Conservation (phyloP, 2,797 vertebrate genomes). For the Champsocephalus esox region DNA sequence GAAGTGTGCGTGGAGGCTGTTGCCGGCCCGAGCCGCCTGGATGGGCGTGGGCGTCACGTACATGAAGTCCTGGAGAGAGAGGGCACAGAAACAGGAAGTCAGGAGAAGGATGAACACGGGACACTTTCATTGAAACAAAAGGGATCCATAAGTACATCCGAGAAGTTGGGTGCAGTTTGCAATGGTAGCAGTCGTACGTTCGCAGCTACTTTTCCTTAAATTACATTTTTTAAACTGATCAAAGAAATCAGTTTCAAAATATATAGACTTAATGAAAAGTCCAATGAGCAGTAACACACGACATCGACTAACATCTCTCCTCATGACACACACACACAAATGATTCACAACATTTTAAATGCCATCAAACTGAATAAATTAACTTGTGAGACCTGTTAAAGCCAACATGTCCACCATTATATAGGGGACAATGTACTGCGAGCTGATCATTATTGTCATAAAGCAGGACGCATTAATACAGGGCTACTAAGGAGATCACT, state of each 20-base stretch:
- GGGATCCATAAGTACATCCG: background rate
- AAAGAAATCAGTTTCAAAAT: too few species aligned
- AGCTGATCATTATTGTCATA: too few species aligned
- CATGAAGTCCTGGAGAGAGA: constrained; percentile 87
- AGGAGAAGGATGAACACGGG: background rate
- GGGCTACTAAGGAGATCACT: too few species aligned
- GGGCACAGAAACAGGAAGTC: constrained; percentile 1
- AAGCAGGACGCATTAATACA: too few species aligned
- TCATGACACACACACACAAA: constrained; percentile 5
- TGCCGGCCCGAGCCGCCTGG: constrained; percentile 87
- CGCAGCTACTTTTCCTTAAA: too few species aligned
- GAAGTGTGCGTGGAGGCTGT: constrained; percentile 83
- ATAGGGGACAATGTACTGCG: too few species aligned
- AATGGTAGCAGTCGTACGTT: too few species aligned
- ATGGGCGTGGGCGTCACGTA: constrained; percentile 90
- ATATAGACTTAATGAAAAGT: too few species aligned
- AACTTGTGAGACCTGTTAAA: background rate
- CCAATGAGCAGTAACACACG: background rate
- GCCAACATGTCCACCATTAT: background rate
- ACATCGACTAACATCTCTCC: background rate
- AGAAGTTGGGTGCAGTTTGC: background rate
- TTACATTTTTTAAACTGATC: too few species aligned
- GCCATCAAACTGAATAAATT: background rate
- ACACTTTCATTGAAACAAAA: background rate
- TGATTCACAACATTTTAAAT: constrained; percentile 1